These are phyloP conservation scores for Hirudinaria manillensis DNA, from an alignment of 2,888 invertebrate species.

Conservation along the genomic window DNA sequence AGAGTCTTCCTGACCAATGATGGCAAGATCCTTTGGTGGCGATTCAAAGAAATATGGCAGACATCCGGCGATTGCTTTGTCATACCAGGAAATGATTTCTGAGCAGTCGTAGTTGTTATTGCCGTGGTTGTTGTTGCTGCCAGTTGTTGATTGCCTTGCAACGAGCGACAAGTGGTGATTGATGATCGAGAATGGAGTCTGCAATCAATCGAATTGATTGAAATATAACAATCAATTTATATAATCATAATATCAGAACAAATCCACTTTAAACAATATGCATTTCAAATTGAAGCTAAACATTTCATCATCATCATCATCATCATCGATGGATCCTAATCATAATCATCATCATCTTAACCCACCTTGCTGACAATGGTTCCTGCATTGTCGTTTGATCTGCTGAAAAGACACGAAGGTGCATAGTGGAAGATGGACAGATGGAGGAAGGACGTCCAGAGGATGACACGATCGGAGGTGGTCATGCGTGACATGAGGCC, in stretches of 20 bases:
- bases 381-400: background rate
- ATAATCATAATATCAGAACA: background rate
- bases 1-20: no score
- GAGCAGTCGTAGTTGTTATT: background rate
- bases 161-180: background rate
- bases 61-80: background rate
- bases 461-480: background rate
- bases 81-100: background rate
- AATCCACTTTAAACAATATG: background rate
- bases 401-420: background rate
- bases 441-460: slow-evolving; percentile 5
- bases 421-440: slow-evolving; percentile 2
- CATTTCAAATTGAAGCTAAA: background rate
- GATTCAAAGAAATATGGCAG: no score
- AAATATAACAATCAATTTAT: background rate
- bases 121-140: background rate
- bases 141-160: background rate
- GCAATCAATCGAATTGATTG: background rate
- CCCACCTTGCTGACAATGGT: slow-evolving; percentile 8
- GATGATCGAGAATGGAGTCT: background rate
- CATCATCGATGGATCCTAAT: no score
- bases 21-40: no score
- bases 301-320: background rate
- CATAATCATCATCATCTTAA: background rate
- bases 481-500: background rate